Conservation (phyloP, 2,888 invertebrate genomes). For the Ornithoptera priamus region DNA sequence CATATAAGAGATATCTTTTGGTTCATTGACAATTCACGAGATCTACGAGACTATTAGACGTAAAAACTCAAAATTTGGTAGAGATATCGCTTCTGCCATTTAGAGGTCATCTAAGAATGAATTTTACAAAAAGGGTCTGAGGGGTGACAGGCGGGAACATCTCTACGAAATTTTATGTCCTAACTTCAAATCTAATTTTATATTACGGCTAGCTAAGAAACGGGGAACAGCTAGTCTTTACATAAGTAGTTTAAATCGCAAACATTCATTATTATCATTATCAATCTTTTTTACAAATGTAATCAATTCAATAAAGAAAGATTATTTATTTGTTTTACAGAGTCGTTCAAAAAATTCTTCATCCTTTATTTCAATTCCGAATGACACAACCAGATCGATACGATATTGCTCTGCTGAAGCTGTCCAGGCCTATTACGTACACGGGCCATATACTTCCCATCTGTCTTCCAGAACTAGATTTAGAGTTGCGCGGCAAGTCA, state of each 20-base stretch:
- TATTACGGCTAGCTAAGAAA: too few species aligned
- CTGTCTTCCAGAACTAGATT: constrained; percentile 83
- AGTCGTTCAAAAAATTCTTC: constrained; percentile 86
- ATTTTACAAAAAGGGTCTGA: too few species aligned
- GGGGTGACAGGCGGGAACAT: too few species aligned
- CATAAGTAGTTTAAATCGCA: not conserved
- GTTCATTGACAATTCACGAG: too few species aligned
- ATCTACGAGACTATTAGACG: too few species aligned
- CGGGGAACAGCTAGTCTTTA: too few species aligned
- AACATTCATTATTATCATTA: not conserved
- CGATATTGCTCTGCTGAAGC: constrained; percentile 86
- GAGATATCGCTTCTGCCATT: too few species aligned
- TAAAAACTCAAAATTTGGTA: too few species aligned
- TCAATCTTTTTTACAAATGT: not conserved
- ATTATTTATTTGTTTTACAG: constrained; percentile 46
- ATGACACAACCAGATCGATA: constrained; percentile 91
- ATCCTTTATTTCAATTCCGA: constrained; percentile 89
- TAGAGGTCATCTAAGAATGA: too few species aligned
- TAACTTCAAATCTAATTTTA: too few species aligned
- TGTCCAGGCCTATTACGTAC: constrained; percentile 84
- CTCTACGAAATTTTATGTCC: too few species aligned
- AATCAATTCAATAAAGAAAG: not conserved
- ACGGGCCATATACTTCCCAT: constrained; percentile 87
- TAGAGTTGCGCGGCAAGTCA: constrained; percentile 60
- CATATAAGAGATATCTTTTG: too few species aligned